A percentile compares a stretch with the other conserved stretches of the same genome.
Evolutionary conservation across 2,888 invertebrate genomes (phyloP).

Genomic region (Calliphora vomitoria): DNA sequence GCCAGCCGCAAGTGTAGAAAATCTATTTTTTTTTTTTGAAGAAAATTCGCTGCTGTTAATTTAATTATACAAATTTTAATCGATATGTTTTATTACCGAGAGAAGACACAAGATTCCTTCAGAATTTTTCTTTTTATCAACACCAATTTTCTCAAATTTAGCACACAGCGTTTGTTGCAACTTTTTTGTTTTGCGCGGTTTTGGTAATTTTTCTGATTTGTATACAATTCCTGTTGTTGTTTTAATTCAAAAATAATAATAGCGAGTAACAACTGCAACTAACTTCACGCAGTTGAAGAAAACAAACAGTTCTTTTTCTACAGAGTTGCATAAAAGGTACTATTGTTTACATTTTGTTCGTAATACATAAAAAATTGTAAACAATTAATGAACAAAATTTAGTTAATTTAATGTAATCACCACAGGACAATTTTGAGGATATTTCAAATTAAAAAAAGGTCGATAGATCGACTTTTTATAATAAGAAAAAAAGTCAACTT

Average conservation of each 20-base stretch:
- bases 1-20: background rate
- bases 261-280: constrained; percentile 38
- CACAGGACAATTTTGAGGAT: too few species aligned
- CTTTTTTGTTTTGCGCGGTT: constrained; percentile 44
- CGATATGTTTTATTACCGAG: background rate
- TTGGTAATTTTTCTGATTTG: constrained; percentile 4
- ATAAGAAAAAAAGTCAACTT: too few species aligned
- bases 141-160: background rate
- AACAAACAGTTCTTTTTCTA: too few species aligned
- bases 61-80: background rate
- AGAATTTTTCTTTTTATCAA: background rate
- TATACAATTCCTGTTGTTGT: background rate
- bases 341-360: too few species aligned
- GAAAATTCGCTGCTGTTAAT: constrained; percentile 5
- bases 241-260: background rate
- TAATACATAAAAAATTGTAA: too few species aligned
- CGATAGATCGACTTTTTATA: too few species aligned
- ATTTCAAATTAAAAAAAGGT: too few species aligned
- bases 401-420: too few species aligned
- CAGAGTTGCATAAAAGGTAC: too few species aligned
- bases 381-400: too few species aligned
- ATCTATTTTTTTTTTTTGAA: too few species aligned
- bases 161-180: background rate
- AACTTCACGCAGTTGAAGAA: too few species aligned
- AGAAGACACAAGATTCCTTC: background rate